phyloP scores from a whole-genome alignment of 1,140 invertebrate species.

The Hormaphis cornu region DNA sequence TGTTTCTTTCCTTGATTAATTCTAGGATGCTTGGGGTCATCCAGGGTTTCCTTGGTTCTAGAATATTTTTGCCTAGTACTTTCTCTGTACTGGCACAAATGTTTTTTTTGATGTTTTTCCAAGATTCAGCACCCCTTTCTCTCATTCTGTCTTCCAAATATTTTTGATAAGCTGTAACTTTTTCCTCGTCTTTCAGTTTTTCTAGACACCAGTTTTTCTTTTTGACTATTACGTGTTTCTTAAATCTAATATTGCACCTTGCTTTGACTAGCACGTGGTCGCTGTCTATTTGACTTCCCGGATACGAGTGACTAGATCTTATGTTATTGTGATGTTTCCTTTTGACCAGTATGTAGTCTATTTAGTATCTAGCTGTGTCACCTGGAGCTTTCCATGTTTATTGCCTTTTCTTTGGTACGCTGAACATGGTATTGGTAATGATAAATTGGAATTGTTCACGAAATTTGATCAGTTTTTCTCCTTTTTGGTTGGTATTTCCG shows the following conservation, averaged over 20 bases:
- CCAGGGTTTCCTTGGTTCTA: constrained; percentile 17
- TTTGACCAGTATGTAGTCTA: constrained; percentile 40
- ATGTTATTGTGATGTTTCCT: neutral
- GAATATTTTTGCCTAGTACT: neutral
- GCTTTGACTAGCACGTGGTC: constrained; percentile 15
- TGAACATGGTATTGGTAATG: neutral
- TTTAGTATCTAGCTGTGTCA: constrained; percentile 40
- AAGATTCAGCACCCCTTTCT: neutral
- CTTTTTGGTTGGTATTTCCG: neutral
- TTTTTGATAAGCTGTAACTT: neutral
- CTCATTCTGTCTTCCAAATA: neutral
- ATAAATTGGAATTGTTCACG: constrained; percentile 11
- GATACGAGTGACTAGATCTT: neutral
- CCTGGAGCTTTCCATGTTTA: constrained; percentile 40
- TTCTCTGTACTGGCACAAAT: neutral
- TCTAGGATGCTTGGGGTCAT: neutral
- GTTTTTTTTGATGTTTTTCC: neutral
- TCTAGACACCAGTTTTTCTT: constrained; percentile 15
- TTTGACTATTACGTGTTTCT: neutral
- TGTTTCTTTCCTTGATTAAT: neutral
- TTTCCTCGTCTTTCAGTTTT: constrained; percentile 22
- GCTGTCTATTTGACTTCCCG: neutral
- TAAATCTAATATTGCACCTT: constrained; percentile 25
- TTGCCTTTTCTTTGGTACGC: constrained; percentile 19
- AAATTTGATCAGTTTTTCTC: constrained; percentile 17